These are phyloP conservation scores for Eretmochelys imbricata DNA, from an alignment of 2,113 vertebrate genomes.

Conservation along the genomic window DNA sequence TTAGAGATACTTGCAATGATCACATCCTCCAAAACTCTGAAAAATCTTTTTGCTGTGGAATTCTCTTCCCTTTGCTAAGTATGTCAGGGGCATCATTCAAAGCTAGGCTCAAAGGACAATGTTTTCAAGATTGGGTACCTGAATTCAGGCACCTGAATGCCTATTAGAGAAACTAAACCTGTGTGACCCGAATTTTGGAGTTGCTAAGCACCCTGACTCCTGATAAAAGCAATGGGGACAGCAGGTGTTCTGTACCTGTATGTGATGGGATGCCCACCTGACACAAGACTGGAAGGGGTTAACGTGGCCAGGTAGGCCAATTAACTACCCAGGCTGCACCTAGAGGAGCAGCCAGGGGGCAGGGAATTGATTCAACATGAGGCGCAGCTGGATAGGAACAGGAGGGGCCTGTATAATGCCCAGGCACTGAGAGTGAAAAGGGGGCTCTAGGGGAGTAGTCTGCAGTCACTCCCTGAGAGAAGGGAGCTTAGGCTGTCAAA, in stretches of 20 bases:
- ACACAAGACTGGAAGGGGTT: background rate
- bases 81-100: background rate
- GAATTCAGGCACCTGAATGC: background rate
- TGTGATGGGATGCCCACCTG: background rate
- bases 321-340: background rate
- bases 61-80: background rate
- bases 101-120: background rate
- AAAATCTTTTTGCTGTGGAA: background rate
- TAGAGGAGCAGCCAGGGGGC: background rate
- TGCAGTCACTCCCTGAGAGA: background rate
- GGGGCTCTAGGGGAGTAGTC: background rate
- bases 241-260: background rate
- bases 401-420: background rate
- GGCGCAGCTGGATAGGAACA: background rate
- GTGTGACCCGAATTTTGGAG: background rate
- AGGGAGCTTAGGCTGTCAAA: background rate
- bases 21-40: background rate
- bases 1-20: background rate
- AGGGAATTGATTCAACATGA: background rate
- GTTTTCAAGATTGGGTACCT: background rate
- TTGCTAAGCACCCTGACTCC: background rate
- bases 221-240: background rate
- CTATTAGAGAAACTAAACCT: background rate
- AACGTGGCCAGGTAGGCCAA: background rate
- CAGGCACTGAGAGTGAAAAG: background rate